Evolutionary conservation across 2,797 vertebrate species (phyloP), one percentile per base, ranked within the genome.

Genomic region (Botia kubotai): DNA sequence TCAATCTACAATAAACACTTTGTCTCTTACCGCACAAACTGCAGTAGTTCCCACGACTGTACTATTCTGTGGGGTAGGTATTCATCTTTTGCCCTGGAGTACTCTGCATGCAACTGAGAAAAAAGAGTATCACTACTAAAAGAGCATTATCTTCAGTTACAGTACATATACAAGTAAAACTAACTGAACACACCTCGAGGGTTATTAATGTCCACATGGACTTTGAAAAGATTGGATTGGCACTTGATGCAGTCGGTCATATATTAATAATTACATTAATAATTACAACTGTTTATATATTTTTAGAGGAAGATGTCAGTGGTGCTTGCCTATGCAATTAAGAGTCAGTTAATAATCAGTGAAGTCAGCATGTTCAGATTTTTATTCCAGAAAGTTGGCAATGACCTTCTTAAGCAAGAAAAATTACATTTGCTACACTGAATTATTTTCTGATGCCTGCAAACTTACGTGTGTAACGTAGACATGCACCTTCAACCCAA

Each of bases 21-120:
- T 69, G n/a, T 57, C 26, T 82, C 93, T 92, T 92, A 95, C 95
- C 93, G 92, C 87, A 96, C 93, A 87, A 96, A 95, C 87, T 96
- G 94, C 0, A 91, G 93, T 84, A 96, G 91, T 88, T 96, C 95
- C 95, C 95, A 96, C 80, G 94, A 91, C 87, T 96, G 95, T 83
- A 93, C 91, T 83, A 95, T 91, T 23, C 95, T 94, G 87, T 96
- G 95, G 10, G 94, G 89, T 55, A 94, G 89, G 89, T 96, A 96
- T 70, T 87, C 79, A 0, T 96, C 95, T 82, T 92, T 94, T 79
- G 93, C 92, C 79, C 95, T 90, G 83, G 77, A 91, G 89, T 96
- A 96, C 77, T 96, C 95, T 0, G 95, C 95, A 0, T 95, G 95
- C 48, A 96, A 93, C 95, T 96, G 89, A 26, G 68, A 81, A 7